Evolutionary conservation across 2,113 vertebrate genomes (phyloP).

Genomic region (Panurus biarmicus): DNA sequence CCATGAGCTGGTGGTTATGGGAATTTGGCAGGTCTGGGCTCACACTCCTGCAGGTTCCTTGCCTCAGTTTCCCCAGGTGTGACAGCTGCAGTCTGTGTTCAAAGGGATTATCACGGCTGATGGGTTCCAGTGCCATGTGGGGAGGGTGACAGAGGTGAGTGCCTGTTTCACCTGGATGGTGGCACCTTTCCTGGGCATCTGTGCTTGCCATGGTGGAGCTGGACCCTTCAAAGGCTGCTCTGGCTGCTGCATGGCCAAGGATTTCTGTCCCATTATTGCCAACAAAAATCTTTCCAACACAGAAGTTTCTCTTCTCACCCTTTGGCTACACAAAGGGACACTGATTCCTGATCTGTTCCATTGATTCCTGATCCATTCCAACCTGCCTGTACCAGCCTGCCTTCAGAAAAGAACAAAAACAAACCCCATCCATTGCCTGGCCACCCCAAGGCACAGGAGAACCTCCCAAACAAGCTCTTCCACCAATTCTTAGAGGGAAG

Average conservation of each 20-base stretch:
- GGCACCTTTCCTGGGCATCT: rapidly evolving
- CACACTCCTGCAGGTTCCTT: neutral
- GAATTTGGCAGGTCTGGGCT: neutral
- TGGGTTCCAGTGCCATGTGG: neutral
- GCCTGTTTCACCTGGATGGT: neutral
- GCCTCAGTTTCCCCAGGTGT: neutral
- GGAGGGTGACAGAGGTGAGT: neutral
- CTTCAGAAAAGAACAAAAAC: neutral
- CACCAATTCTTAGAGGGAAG: neutral
- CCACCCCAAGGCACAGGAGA: neutral
- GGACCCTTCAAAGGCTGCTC: rapidly evolving
- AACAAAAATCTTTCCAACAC: neutral
- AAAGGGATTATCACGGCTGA: rapidly evolving
- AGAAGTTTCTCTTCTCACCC: neutral
- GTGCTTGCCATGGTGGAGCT: rapidly evolving
- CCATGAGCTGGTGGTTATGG: neutral
- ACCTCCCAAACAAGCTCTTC: neutral
- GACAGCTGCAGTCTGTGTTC: rapidly evolving
- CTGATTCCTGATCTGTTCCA: neutral
- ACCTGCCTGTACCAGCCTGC: neutral
- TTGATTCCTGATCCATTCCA: neutral
- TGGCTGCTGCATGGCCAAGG: rapidly evolving
- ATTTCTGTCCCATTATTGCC: rapidly evolving
- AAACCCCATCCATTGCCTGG: neutral
- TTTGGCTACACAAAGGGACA: neutral